phyloP scores from a whole-genome alignment of 2,797 vertebrate genomes.

The Poeciliopsis infans region DNA sequence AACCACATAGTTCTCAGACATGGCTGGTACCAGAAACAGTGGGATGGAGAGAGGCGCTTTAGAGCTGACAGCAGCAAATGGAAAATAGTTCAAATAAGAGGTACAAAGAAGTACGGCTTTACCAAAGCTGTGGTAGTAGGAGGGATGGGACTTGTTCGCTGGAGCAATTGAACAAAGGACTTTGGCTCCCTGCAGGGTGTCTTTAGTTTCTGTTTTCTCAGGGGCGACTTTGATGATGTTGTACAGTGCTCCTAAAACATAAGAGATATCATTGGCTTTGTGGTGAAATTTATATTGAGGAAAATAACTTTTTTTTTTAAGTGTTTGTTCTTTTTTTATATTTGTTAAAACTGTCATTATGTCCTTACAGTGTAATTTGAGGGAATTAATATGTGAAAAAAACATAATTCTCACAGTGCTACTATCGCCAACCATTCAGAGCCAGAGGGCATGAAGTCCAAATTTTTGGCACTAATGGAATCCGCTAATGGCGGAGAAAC shows the following conservation, averaged over 20 bases:
- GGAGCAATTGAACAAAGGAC: constrained; percentile 89
- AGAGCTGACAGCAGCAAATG: not conserved
- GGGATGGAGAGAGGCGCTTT: not conserved
- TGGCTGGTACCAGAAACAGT: constrained; percentile 77
- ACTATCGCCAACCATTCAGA: too few relatives aligned
- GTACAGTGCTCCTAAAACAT: constrained; percentile 84
- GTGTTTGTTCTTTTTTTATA: too few relatives aligned
- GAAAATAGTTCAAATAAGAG: not conserved
- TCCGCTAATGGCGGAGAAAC: too few relatives aligned
- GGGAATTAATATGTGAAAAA: too few relatives aligned
- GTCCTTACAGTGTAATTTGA: too few relatives aligned
- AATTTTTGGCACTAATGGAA: too few relatives aligned
- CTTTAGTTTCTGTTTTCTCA: constrained; percentile 68
- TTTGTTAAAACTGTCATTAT: too few relatives aligned
- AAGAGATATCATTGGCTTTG: not conserved
- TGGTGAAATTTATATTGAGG: not conserved
- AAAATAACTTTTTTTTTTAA: too few relatives aligned
- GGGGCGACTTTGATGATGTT: constrained; percentile 91
- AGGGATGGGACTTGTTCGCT: constrained; percentile 83
- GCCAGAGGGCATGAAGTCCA: too few relatives aligned
- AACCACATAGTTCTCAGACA: constrained; percentile 93
- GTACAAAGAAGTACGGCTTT: constrained; percentile 37
- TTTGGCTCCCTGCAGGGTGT: constrained; percentile 84
- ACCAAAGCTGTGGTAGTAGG: constrained; percentile 99
- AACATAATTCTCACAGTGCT: too few relatives aligned